Conservation (phyloP, 2,888 invertebrate species). For the Xylophagus ater region DNA sequence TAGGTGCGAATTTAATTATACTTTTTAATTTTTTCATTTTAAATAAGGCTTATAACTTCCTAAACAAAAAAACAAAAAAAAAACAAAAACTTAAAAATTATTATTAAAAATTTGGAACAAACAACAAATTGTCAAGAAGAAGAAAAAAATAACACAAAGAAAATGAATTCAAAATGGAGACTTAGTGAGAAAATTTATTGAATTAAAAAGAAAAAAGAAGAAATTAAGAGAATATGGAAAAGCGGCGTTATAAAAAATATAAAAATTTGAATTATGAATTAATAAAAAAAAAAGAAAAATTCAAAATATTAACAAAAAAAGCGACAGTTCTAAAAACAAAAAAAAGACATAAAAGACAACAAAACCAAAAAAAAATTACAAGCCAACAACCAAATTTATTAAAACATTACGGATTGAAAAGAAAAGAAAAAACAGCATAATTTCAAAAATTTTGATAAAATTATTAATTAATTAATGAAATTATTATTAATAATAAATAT, state of each 20-base stretch:
- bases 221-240: no score
- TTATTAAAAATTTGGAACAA: no score
- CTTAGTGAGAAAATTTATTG: constrained; percentile 4
- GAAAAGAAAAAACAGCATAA: neutral
- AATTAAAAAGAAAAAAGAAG: no score
- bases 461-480: constrained; percentile 4
- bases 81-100: constrained; percentile 6
- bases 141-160: neutral
- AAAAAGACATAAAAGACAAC: neutral
- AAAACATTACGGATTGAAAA: neutral
- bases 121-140: no score
- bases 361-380: neutral
- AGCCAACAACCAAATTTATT: neutral
- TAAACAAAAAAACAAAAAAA: constrained; percentile 11
- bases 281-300: neutral
- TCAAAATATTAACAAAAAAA: no score
- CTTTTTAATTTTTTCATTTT: constrained; percentile 2
- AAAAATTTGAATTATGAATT: neutral
- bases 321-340: no score
- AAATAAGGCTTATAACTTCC: constrained; percentile 5
- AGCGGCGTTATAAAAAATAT: neutral
- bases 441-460: neutral
- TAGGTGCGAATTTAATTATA: constrained; percentile 10
- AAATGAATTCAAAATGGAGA: neutral
- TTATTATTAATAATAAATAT: constrained; percentile 2